Evolutionary conservation across 1,140 invertebrate genomes (phyloP).

Genomic region (Grapholita molesta): DNA sequence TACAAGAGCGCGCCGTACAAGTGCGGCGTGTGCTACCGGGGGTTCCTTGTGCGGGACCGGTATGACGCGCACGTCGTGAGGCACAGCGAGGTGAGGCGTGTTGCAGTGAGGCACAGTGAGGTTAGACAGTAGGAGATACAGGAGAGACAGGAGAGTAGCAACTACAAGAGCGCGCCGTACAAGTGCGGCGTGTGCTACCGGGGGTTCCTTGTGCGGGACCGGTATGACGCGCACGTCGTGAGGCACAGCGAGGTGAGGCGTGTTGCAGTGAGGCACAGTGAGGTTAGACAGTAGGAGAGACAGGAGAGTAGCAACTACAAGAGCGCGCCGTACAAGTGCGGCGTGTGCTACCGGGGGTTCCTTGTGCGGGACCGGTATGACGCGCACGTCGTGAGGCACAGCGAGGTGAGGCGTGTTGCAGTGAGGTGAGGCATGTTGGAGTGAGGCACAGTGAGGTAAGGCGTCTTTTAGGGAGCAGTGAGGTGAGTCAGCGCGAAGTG

Average conservation of each 20-base stretch:
- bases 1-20: slow-evolving; percentile 51
- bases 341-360: slow-evolving; percentile 52
- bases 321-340: slow-evolving; percentile 49
- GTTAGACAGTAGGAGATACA: slow-evolving; percentile 48
- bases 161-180: slow-evolving; percentile 45
- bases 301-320: slow-evolving; percentile 43
- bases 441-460: neutral
- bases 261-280: too few relatives aligned
- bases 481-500: neutral
- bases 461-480: neutral
- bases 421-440: neutral
- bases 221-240: slow-evolving; percentile 50
- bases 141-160: slow-evolving; percentile 38
- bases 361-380: slow-evolving; percentile 47
- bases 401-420: slow-evolving; percentile 37
- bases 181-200: slow-evolving; percentile 54
- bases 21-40: slow-evolving; percentile 50
- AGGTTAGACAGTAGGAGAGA: slow-evolving; percentile 45
- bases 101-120: neutral
- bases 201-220: slow-evolving; percentile 48
- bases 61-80: slow-evolving; percentile 49
- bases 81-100: slow-evolving; percentile 47
- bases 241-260: too few relatives aligned
- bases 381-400: slow-evolving; percentile 48
- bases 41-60: slow-evolving; percentile 47